Conservation (phyloP, 2,113 vertebrate species). For the Nesogale talazaci region DNA sequence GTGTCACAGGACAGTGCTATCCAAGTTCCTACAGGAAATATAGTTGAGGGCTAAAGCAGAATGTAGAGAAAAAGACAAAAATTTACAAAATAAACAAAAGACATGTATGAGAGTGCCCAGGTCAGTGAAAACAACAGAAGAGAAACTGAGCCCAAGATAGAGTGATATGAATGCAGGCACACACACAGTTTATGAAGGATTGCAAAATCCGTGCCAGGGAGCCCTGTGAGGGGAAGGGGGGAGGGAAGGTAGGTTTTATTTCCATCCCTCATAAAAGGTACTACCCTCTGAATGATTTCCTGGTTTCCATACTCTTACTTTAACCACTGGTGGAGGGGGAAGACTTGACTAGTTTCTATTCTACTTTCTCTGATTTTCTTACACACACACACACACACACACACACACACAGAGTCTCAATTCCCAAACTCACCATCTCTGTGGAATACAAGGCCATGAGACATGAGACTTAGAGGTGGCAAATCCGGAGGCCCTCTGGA, state of each 20-base stretch:
- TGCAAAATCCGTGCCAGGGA: no score
- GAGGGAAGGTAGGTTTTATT: not conserved
- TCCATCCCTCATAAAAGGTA: conserved; percentile 26
- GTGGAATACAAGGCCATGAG: not conserved
- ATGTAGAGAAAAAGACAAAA: no score
- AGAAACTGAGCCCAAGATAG: not conserved
- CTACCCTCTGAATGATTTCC: not conserved
- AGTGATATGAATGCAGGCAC: no score
- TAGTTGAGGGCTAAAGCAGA: no score
- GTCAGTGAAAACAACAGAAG: not conserved
- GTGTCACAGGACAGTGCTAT: no score
- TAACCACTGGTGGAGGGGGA: conserved; percentile 3
- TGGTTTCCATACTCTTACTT: conserved; percentile 56
- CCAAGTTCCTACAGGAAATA: no score
- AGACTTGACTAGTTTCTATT: conserved; percentile 64
- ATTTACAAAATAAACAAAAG: no score
- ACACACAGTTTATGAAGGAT: no score
- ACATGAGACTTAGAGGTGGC: not conserved
- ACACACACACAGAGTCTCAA: not conserved
- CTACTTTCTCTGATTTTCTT: not conserved
- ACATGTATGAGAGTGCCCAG: not conserved
- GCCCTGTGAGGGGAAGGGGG: no score
- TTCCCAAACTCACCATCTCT: not conserved
- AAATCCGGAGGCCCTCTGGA: no score
- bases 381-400: not conserved